phyloP scores from a whole-genome alignment of 1,140 invertebrate genomes.

The Drosophila pallidifrons region DNA sequence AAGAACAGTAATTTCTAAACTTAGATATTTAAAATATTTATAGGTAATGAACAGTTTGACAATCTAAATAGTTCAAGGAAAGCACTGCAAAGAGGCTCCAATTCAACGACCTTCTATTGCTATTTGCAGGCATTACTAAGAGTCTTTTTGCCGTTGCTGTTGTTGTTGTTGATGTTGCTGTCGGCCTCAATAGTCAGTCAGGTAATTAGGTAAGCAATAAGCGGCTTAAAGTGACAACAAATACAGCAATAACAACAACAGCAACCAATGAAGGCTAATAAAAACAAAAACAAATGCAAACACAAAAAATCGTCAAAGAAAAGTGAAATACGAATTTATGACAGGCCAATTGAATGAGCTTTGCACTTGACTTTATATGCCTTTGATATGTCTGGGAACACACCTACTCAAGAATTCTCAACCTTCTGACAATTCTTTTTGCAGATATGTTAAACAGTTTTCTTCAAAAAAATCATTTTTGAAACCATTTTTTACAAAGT shows the following conservation, averaged over 20 bases:
- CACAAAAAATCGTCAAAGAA: constrained; percentile 36
- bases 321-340: constrained; percentile 36
- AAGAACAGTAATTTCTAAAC: not conserved
- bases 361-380: constrained; percentile 7
- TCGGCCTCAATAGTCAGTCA: constrained; percentile 63
- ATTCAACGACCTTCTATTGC: constrained; percentile 16
- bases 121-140: constrained; percentile 48
- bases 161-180: constrained; percentile 28
- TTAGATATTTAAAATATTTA: not conserved
- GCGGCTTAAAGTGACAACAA: constrained; percentile 59
- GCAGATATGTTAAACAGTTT: not conserved
- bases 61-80: constrained; percentile 17
- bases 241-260: constrained; percentile 32
- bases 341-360: constrained; percentile 14
- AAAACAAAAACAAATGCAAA: constrained; percentile 41
- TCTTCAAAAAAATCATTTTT: not conserved
- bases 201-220: constrained; percentile 79
- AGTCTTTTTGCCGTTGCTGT: constrained; percentile 27
- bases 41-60: not conserved
- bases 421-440: not conserved
- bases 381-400: constrained; percentile 12
- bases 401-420: not conserved
- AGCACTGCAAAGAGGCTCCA: constrained; percentile 11
- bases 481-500: not conserved
- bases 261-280: constrained; percentile 41